These are phyloP conservation scores for Parapsyche elsis DNA, from an alignment of 1,140 invertebrate genomes.

Conservation along the genomic window DNA sequence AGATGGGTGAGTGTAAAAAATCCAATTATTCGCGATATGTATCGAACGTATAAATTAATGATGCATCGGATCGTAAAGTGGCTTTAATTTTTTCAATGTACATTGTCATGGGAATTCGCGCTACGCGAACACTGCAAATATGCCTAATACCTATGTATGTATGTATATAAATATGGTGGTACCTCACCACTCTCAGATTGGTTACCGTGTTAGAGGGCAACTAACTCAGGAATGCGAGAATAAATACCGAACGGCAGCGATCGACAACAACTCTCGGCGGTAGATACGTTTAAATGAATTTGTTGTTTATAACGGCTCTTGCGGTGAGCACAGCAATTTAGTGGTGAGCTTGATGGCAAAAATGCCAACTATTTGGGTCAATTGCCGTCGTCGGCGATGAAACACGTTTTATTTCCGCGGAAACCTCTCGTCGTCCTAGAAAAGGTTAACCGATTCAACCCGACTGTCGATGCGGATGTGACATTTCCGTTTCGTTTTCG, in stretches of 20 bases:
- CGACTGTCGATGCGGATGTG: neutral
- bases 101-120: neutral
- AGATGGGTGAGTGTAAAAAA: too few relatives aligned
- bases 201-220: constrained; percentile 10
- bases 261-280: neutral
- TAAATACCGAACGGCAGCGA: constrained; percentile 1
- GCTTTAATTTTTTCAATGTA: neutral
- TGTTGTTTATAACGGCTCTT: constrained; percentile 18
- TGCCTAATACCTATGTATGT: too few relatives aligned
- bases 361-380: constrained; percentile 25
- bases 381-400: constrained; percentile 11
- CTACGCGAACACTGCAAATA: neutral
- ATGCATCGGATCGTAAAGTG: constrained; percentile 5
- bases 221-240: constrained; percentile 10
- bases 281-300: constrained; percentile 1
- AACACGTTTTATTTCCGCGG: constrained; percentile 24
- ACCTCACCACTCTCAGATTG: neutral
- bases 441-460: neutral
- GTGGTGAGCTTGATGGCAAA: constrained; percentile 14
- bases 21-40: neutral
- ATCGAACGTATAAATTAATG: neutral
- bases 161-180: too few relatives aligned
- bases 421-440: neutral
- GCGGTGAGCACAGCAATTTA: constrained; percentile 6
- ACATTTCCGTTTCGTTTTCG: too few relatives aligned